phyloP scores from a whole-genome alignment of 1,140 invertebrate genomes.

The Drosophila murphyi region DNA sequence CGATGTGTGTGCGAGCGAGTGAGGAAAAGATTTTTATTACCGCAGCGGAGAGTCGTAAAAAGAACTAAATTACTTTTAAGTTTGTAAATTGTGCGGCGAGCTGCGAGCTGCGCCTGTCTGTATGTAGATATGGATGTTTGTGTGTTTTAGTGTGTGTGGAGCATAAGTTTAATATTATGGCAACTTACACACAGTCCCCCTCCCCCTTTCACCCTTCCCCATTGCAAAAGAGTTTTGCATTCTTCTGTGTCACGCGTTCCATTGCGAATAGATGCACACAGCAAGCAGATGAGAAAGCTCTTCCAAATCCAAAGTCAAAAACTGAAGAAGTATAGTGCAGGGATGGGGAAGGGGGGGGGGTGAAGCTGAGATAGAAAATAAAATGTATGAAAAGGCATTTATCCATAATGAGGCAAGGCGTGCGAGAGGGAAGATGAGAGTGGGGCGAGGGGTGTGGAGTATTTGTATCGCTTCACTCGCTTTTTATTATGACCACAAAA shows the following conservation, averaged over 20 bases:
- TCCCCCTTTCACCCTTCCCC: neutral
- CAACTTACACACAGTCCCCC: conserved; percentile 24
- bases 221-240: conserved; percentile 69
- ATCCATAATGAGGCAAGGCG: conserved; percentile 69
- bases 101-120: conserved; percentile 50
- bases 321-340: conserved; percentile 13
- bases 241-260: conserved; percentile 80
- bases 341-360: neutral
- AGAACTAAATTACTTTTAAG: conserved; percentile 81
- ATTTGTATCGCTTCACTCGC: conserved; percentile 65
- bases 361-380: conserved; percentile 45
- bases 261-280: conserved; percentile 41
- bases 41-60: conserved; percentile 79
- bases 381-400: conserved; percentile 83
- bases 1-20: conserved; percentile 41
- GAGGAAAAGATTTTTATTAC: conserved; percentile 77
- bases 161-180: conserved; percentile 66
- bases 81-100: conserved; percentile 69
- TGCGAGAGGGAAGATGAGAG: conserved; percentile 20
- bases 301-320: conserved; percentile 7
- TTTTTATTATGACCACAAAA: conserved; percentile 40
- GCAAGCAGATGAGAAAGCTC: conserved; percentile 26
- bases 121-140: neutral
- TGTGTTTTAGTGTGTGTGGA: conserved; percentile 35
- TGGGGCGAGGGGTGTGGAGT: conserved; percentile 75